phyloP scores from a whole-genome alignment of 64 coral and sea anemone species.

The Pocillopora verrucosa region DNA sequence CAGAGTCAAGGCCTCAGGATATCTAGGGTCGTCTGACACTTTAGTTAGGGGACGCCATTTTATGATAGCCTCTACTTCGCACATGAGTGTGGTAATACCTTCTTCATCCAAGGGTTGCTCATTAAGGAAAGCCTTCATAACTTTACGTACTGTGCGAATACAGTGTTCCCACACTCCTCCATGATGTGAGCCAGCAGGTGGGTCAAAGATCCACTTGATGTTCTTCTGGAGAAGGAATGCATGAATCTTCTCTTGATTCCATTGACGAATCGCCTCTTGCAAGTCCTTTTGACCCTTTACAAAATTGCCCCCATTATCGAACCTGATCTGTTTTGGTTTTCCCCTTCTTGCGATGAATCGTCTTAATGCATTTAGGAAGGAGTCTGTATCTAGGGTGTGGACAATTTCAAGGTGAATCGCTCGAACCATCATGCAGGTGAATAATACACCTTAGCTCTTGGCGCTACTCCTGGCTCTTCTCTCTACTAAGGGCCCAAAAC shows the following conservation, averaged over 20 bases:
- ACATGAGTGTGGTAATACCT: constrained; percentile 14
- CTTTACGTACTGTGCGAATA: constrained; percentile 29
- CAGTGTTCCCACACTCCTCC: constrained; percentile 19
- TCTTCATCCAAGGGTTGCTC: constrained; percentile 21
- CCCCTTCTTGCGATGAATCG: constrained; percentile 38
- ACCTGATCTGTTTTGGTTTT: constrained; percentile 9
- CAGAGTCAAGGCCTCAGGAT: neutral
- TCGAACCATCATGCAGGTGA: neutral
- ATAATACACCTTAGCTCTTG: constrained; percentile 16
- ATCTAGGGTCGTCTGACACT: constrained; percentile 15
- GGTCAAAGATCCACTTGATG: constrained; percentile 39
- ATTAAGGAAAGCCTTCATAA: constrained; percentile 22
- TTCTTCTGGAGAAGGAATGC: neutral
- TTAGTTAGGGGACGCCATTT: constrained; percentile 26
- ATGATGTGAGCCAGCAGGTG: constrained; percentile 34
- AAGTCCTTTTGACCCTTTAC: constrained; percentile 32
- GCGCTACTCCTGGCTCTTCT: neutral
- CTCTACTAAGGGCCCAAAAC: neutral
- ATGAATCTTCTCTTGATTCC: constrained; percentile 32
- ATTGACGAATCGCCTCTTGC: constrained; percentile 9
- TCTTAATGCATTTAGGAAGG: constrained; percentile 5
- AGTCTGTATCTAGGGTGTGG: constrained; percentile 13
- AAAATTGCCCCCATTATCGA: constrained; percentile 39
- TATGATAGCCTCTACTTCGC: constrained; percentile 31
- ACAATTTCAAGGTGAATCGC: constrained; percentile 1